Base-by-base conservation (phyloP, 2,797 vertebrate species). In the Amniataba percoides region DNA sequence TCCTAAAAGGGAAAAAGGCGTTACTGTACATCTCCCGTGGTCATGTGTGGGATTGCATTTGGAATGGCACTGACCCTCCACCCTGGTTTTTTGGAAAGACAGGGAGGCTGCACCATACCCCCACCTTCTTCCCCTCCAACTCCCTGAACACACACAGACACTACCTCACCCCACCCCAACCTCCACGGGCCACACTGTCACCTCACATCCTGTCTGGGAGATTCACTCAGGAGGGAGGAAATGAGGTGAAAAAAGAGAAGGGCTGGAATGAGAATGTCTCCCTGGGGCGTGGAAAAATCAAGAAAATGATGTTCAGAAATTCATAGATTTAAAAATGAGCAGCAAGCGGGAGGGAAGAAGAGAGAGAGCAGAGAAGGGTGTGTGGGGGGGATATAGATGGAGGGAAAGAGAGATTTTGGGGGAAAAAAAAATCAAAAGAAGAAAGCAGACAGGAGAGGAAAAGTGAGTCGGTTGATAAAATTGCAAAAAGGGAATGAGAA, bases 281-380 rank as follows among this genome's bases (percentile, higher is more conserved):
- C 94, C 94, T 83, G 85, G 83, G 94, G 93, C 89, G 85, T 84
- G 82, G 71, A 91, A 91, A 94, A 95, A 93, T 93, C 88, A 90
- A 93, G 92, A 92, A 95, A 95, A 95, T 93, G 86, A 95, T 94
- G 90, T 95, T 94, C 90, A 93, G 92, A 95, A 94, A 95, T 94
- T 95, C 95, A 95, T 95, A 95, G 94, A 94, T 95, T 95, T 94
- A 84, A 93, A 95, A 95, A 95, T 93, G 93, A 95, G 93, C 92
- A 92, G 87, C 88, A 77, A 88, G 87, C 74, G 49, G 80, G 81
- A 80, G 87, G 87, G 80, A 83, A 74, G 71, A 78, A 77, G 60
- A 56, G 77, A 67, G 66, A 68, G 71, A 69, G 77, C 48, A 31
- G 59, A 18, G 15, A 70, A 11, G 27, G 46, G 15, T 4, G 8